Evolutionary conservation across 2,888 invertebrate genomes (phyloP).

Genomic region (Ashinkailepas kermadecensis): DNA sequence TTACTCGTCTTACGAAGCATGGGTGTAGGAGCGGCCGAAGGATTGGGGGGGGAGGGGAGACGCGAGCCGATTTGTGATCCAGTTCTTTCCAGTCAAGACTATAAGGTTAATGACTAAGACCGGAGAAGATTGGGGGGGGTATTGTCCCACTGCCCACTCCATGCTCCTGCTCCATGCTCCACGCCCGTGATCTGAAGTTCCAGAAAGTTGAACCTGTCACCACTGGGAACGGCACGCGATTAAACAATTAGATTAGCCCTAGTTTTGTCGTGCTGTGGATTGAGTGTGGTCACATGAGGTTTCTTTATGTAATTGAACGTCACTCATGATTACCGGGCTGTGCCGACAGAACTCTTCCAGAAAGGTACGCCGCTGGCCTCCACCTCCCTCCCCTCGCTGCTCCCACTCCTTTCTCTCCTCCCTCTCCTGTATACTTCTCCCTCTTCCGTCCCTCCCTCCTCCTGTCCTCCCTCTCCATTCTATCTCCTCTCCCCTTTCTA

Average conservation of each 20-base stretch:
- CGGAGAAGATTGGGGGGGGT: too few relatives aligned
- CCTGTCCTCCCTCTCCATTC: neutral
- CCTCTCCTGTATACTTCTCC: neutral
- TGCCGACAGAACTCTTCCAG: neutral
- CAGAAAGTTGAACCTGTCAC: neutral
- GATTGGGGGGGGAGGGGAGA: too few relatives aligned
- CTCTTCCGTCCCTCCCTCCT: neutral
- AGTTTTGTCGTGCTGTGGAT: conserved; percentile 1
- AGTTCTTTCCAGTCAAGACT: too few relatives aligned
- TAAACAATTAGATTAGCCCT: conserved; percentile 1
- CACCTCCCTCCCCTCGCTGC: too few relatives aligned
- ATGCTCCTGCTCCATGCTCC: too few relatives aligned
- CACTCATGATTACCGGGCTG: neutral
- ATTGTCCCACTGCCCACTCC: too few relatives aligned
- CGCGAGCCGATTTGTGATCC: too few relatives aligned
- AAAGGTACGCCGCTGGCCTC: too few relatives aligned
- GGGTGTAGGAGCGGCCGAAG: too few relatives aligned
- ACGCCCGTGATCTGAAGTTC: neutral
- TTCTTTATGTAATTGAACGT: conserved; percentile 14
- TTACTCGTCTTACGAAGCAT: neutral
- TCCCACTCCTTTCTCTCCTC: neutral
- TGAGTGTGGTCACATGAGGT: conserved; percentile 4
- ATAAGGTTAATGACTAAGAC: too few relatives aligned
- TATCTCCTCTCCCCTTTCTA: neutral
- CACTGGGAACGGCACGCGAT: neutral